Percentiles rank a stretch among this genome's conserved stretches.
Conservation (phyloP, 2,113 vertebrate genomes). For the Mustela nigripes region DNA sequence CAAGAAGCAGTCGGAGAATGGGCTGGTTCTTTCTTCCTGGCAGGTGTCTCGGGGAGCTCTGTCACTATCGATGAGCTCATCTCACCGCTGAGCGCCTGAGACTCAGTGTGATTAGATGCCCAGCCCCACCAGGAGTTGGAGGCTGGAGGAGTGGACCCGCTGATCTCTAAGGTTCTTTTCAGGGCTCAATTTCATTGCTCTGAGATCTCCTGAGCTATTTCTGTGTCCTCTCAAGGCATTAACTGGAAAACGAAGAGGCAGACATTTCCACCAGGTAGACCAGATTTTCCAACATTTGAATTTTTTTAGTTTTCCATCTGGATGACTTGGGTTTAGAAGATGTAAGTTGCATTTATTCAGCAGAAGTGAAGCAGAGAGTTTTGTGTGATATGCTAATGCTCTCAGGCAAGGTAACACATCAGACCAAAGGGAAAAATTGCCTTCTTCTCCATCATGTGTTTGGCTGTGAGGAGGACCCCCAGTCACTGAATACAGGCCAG, state of each 20-base stretch:
- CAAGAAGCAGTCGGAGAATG: neutral
- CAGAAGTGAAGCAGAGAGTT: neutral
- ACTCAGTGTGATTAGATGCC: neutral
- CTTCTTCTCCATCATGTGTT: slow-evolving; percentile 5
- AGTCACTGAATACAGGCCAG: neutral
- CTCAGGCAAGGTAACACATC: neutral
- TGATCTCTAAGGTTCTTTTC: neutral
- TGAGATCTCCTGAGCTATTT: neutral
- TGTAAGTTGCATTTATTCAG: neutral
- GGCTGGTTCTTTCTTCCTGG: neutral
- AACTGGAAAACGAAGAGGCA: slow-evolving; percentile 9
- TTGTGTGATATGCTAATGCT: neutral
- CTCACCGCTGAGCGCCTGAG: neutral
- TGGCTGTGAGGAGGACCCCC: neutral
- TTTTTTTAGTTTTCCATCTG: slow-evolving; percentile 28
- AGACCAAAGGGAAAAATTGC: slow-evolving; percentile 18
- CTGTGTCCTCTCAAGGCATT: neutral
- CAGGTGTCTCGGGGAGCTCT: neutral
- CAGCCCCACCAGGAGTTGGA: neutral
- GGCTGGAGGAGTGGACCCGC: neutral
- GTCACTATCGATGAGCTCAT: neutral
- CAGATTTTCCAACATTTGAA: neutral
- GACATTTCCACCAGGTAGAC: slow-evolving; percentile 31
- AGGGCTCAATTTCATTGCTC: neutral
- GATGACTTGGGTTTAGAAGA: slow-evolving; percentile 31